Evolutionary conservation across 2,888 invertebrate genomes (phyloP).

Genomic region (Hermaeophaga mercurialis): DNA sequence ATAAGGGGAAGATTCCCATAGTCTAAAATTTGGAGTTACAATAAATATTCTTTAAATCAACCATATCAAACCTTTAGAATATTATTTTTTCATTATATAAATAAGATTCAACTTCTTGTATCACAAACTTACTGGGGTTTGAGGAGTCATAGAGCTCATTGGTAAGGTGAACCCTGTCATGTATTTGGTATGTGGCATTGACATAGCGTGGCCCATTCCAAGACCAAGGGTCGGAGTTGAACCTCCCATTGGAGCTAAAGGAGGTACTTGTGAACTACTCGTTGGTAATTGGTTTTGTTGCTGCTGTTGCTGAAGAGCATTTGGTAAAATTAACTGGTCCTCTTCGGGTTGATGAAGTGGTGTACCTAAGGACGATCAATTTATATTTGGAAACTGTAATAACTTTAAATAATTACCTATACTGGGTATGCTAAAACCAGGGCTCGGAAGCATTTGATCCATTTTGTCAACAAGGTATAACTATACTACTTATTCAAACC

Average conservation of each 20-base stretch:
- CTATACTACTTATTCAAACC: no score
- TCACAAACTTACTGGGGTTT: slow-evolving; percentile 74
- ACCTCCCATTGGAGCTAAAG: slow-evolving; percentile 63
- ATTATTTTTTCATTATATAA: no score
- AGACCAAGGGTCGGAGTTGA: slow-evolving; percentile 66
- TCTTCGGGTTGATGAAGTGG: slow-evolving; percentile 90
- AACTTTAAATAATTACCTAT: slow-evolving; percentile 61
- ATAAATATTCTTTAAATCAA: no score
- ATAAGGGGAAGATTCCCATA: no score
- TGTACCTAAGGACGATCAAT: slow-evolving; percentile 60
- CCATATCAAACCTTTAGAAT: no score
- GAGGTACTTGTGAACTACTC: slow-evolving; percentile 60
- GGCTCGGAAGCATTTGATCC: slow-evolving; percentile 92
- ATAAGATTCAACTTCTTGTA: no score
- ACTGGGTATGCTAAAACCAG: slow-evolving; percentile 86
- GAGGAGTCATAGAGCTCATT: slow-evolving; percentile 79
- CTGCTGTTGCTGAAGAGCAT: slow-evolving; percentile 78
- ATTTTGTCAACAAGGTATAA: slow-evolving; percentile 64
- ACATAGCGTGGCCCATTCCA: slow-evolving; percentile 68
- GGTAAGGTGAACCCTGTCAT: slow-evolving; percentile 78
- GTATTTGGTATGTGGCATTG: slow-evolving; percentile 73
- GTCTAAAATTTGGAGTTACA: no score
- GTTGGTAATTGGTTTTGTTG: slow-evolving; percentile 54
- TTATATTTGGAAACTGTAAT: slow-evolving; percentile 1
- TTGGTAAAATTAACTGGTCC: slow-evolving; percentile 87